These are phyloP conservation scores for Anolis carolinensis DNA, from an alignment of 2,113 vertebrate genomes.

Conservation along the genomic window DNA sequence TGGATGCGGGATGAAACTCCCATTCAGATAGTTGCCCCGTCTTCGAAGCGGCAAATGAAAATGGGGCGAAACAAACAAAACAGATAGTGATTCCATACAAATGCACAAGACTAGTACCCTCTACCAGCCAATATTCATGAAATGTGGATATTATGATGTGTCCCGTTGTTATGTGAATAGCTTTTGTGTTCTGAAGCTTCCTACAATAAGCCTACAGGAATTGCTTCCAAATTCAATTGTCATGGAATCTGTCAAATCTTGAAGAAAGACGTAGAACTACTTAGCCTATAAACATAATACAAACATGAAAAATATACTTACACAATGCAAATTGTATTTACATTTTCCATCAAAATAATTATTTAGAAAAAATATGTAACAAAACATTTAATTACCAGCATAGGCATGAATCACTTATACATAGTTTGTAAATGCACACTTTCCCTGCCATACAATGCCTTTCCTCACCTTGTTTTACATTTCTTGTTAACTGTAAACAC, in stretches of 20 bases:
- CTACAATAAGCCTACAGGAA: not conserved
- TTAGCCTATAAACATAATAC: not conserved
- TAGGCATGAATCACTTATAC: constrained; percentile 50
- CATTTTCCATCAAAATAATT: constrained; percentile 42
- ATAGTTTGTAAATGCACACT: constrained; percentile 63
- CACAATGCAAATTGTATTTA: constrained; percentile 23
- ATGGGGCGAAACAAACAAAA: no score
- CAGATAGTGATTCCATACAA: no score
- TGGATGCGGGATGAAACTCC: no score
- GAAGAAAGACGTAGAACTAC: not conserved
- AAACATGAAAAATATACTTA: not conserved
- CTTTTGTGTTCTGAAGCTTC: not conserved
- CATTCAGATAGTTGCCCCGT: no score
- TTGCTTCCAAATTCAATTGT: not conserved
- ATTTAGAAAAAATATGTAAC: constrained; percentile 4
- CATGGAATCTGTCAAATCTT: not conserved
- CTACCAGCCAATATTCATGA: not conserved
- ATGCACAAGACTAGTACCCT: no score
- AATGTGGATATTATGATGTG: not conserved
- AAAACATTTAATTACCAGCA: constrained; percentile 41
- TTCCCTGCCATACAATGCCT: constrained; percentile 50
- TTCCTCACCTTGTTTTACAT: constrained; percentile 57
- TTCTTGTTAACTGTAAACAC: constrained; percentile 68
- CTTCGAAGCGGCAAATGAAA: no score
- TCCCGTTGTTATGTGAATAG: not conserved